Evolutionary conservation across 2,888 invertebrate genomes (phyloP), one percentile per base, ranked within the genome.

Genomic region (Agrilus mali): DNA sequence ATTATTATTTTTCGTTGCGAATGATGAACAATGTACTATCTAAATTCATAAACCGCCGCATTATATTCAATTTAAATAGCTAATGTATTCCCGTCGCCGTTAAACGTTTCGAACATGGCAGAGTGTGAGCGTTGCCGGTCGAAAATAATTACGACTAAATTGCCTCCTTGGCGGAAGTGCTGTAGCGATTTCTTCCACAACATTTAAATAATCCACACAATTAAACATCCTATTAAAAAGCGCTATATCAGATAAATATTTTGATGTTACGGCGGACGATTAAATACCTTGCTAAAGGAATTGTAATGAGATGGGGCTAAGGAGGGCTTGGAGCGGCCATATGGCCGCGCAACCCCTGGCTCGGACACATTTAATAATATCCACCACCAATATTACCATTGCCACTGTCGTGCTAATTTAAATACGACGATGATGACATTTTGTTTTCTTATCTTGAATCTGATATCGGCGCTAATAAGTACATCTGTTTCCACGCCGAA

Each of bases 221-320:
- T 62, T 61, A 62, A 60, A 59, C 60, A 59, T 59, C 59, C 60
- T 52, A 58, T 60, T 60, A 58, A 58, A 58, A 56, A 55, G 49
- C 50, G 51, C 46, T 48, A 54, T 55, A 53, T 50, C 49, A 50
- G 57, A 60, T 59, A 53, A 55, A 58, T 58, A 57, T 59, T 58
- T 57, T 53, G 55, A 58, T 59, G 53, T 54, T 43, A 39, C 33
- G 31, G 36, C 40, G 47, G 31, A 34, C 40, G 47, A 48, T 48
- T 48, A 48, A 39, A 41, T 47, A 45, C 35, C 35, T 47, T 44
- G 27, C 27, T 27, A 27, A 27, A 36, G 41, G 45, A 47, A 47
- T 47, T 44, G 40, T 47, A 47, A 47, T 47, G 43, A 38, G 42
- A 20, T 44, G 14, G 32, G 40, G 36, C 44, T 43, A 45, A 32